Evolutionary conservation across 2,113 vertebrate species (phyloP), one percentile per base, ranked within the genome.

Genomic region (Genyomyrus donnyi): DNA sequence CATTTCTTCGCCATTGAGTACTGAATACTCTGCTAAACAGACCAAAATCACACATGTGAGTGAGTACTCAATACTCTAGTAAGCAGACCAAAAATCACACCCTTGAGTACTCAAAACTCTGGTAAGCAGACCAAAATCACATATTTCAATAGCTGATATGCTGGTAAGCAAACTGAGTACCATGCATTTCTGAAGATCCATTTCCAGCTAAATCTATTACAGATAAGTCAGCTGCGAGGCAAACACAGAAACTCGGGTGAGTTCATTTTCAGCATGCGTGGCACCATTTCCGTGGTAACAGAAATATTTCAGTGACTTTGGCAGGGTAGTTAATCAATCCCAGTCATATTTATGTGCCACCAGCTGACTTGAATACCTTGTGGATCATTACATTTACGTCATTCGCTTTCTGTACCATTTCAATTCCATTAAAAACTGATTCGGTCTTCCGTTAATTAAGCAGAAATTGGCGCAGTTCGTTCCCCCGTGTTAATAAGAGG

Each of bases 361-460:
- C 42, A 52, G 87, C 31, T 88, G 85, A 52, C 89, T 58, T 85
- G 52, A 92, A 91, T 49, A 83, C 66, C 62, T 21, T 56, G 80
- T 62, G 84, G 77, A 87, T 77, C 90, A 89, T 92, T 91, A 88
- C 90, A 83, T 91, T 89, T 88, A 50, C 88, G 48, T 88, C 88
- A 88, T 70, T 88, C 91, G 66, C 77, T 91, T 88, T 91, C 90
- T 87, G 91, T 49, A 89, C 83, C 56, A 46, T 91, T 93, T 92
- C 89, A 88, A 53, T 53, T 92, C 88, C 85, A 93, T 91, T 92
- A 92, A 91, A 91, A 62, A 39, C 83, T 91, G 85, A 93, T 93
- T 91, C 89, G 88, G 50, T 89, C 46, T 53, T 89, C 91, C 92
- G 91, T 93, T 89, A 91, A 93, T 89, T 90, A 52, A 89, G 80